These are phyloP conservation scores for Megatriorchis doriae DNA, from an alignment of 2,113 vertebrate species.

Conservation along the genomic window DNA sequence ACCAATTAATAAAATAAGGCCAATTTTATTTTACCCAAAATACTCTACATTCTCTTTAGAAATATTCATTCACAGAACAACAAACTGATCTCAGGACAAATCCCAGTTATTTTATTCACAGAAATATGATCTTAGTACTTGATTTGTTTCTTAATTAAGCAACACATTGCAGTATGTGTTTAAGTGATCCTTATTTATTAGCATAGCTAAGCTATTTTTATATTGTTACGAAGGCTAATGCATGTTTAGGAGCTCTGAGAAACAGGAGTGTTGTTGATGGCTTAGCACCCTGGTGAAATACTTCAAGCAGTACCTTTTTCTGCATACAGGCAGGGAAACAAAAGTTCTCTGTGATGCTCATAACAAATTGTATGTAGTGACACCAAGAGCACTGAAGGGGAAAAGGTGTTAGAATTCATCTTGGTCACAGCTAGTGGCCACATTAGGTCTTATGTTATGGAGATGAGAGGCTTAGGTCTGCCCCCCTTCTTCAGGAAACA, in stretches of 20 bases:
- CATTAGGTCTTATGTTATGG: neutral
- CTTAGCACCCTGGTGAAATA: rapidly evolving
- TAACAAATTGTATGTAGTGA: neutral
- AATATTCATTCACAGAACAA: neutral
- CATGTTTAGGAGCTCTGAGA: neutral
- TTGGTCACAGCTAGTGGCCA: neutral
- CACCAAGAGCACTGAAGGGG: no score
- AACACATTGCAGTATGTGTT: neutral
- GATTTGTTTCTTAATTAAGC: neutral
- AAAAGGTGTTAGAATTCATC: neutral
- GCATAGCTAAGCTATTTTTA: neutral
- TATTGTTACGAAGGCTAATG: neutral
- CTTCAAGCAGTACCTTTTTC: neutral
- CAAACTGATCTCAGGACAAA: neutral
- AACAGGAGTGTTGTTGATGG: neutral
- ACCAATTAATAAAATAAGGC: neutral
- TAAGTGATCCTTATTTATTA: neutral
- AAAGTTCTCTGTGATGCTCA: neutral
- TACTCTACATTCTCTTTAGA: neutral
- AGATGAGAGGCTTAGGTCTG: neutral
- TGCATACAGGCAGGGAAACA: neutral
- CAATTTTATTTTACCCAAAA: neutral
- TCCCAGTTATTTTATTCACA: neutral
- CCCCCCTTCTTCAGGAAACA: neutral
- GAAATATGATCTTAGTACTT: neutral